phyloP scores from a whole-genome alignment of 2,113 vertebrate species.

The Nothocercus nigrocapillus region DNA sequence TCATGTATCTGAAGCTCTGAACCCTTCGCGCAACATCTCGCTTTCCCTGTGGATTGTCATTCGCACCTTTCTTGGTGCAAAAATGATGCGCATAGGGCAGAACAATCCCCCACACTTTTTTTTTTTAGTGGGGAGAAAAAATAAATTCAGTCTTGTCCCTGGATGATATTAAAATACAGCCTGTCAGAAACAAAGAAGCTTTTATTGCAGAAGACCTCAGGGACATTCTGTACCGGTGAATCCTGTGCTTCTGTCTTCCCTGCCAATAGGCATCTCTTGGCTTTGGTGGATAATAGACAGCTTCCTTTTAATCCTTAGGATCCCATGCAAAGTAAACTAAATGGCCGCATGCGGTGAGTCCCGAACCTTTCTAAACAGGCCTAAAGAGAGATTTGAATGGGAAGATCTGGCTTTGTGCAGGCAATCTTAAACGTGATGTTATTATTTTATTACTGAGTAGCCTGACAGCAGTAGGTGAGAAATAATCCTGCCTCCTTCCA shows the following conservation, averaged over 20 bases:
- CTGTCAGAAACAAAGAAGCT: neutral
- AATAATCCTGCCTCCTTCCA: neutral
- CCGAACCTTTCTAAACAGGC: neutral
- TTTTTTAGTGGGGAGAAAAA: neutral
- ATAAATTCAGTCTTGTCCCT: fast-evolving
- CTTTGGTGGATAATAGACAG: neutral
- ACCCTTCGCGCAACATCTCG: neutral
- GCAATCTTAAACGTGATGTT: neutral
- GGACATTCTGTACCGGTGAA: neutral
- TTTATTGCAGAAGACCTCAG: neutral
- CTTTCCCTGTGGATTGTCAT: neutral
- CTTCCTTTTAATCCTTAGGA: neutral
- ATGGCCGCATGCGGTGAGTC: neutral
- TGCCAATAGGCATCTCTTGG: neutral
- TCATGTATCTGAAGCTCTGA: neutral
- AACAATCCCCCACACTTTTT: too few species aligned
- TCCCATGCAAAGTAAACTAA: neutral
- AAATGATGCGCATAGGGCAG: neutral
- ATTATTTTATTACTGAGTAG: neutral
- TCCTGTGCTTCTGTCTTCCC: neutral
- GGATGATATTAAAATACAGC: neutral
- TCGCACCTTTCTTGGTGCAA: neutral
- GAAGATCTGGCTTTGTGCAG: neutral
- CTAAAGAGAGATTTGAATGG: neutral
- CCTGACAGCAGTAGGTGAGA: neutral